phyloP scores from a whole-genome alignment of 2,888 invertebrate genomes.

The Apocheima hispidaria region DNA sequence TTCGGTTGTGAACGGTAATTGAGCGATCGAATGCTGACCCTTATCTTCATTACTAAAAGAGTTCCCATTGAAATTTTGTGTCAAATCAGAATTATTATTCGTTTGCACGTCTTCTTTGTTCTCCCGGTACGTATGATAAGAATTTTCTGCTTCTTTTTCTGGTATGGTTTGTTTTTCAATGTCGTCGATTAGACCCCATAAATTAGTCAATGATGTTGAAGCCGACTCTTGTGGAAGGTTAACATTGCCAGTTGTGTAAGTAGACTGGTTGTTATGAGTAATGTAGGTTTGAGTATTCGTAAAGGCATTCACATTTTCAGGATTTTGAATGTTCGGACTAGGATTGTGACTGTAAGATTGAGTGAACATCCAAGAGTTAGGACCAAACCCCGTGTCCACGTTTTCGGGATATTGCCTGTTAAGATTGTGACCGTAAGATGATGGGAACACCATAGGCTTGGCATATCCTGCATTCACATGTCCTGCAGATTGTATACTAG shows the following conservation, averaged over 20 bases:
- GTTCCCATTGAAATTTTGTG: conserved; percentile 4
- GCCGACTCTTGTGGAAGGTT: conserved; percentile 13
- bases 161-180: conserved; percentile 47
- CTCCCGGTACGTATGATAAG: neutral
- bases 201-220: conserved; percentile 41
- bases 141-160: conserved; percentile 16
- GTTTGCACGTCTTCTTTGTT: conserved; percentile 4
- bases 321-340: conserved; percentile 2
- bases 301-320: conserved; percentile 7
- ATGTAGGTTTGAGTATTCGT: conserved; percentile 14
- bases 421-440: neutral
- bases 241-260: conserved; percentile 25
- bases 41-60: conserved; percentile 14
- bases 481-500: neutral
- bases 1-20: conserved; percentile 19
- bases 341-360: neutral
- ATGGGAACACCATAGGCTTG: neutral
- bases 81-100: conserved; percentile 3
- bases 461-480: neutral
- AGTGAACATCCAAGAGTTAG: neutral
- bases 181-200: conserved; percentile 54
- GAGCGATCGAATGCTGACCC: neutral
- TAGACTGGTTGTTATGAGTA: conserved; percentile 28
- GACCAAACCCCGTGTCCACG: neutral
- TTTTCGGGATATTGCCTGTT: neutral